Evolutionary conservation across 2,888 invertebrate genomes (phyloP), one percentile per base, ranked within the genome.

Genomic region (Drosophila atripex): DNA sequence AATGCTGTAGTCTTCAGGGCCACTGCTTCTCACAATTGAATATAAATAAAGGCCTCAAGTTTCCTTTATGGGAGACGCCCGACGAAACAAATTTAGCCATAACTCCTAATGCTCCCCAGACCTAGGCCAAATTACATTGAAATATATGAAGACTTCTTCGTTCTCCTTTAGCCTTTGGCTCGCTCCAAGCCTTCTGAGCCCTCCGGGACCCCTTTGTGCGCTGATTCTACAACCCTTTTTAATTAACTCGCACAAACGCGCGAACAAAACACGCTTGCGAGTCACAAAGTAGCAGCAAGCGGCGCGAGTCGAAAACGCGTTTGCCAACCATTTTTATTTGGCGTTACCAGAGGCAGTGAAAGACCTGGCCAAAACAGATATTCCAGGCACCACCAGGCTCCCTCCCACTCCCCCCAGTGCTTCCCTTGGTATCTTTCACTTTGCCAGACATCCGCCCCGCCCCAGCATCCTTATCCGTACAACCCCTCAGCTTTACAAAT

Each of bases 191-290:
- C 16, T 9, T 8, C n/a, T 1, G 7, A 25, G 35, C 6, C 30
- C 53, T 12, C 39, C 21, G 32, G 45, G 28, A 30, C 35, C 21
- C 65, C 64, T 51, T 71, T 71, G 54, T 61, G 50, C 54, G 49
- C 39, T 47, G 73, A 60, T 75, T 73, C 45, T 18, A 68, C 69
- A 84, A 71, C 78, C 80, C 78, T 80, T 82, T 82, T 86, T 86
- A 82, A 82, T 82, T 84, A 82, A 86, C 82, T 86, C 65, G 54
- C 78, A 76, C 65, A 77, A 84, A 70, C 55, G 72, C 69, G 73
- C 68, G 59, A 80, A 74, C 84, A 80, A 80, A 79, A 71, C 56
- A 69, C 73, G 60, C 18, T 52, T 28, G 30, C 65, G 38, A 64
- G 56, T 41, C 66, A 58, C 61, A 79, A 53, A 68, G 69, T 66